Evolutionary conservation across 2,888 invertebrate genomes (phyloP).

Genomic region (Agonopterix alstromeriana): DNA sequence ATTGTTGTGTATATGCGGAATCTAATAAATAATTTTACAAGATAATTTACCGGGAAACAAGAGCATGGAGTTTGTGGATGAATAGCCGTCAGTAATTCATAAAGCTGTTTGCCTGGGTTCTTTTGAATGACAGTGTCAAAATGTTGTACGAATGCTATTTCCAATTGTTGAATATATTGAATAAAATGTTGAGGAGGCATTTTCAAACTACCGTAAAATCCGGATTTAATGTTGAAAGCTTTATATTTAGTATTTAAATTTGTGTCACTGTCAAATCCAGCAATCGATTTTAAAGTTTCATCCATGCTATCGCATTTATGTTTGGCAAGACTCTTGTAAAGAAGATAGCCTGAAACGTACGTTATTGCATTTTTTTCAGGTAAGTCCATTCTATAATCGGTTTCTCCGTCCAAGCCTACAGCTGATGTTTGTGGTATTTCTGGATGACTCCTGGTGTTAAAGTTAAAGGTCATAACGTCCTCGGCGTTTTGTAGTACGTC

Average conservation of each 20-base stretch:
- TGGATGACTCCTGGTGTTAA: no score
- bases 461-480: no score
- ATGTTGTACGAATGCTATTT: slow-evolving; percentile 5
- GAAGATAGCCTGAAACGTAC: slow-evolving; percentile 9
- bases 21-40: slow-evolving; percentile 8
- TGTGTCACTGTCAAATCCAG: no score
- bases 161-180: background rate
- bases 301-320: slow-evolving; percentile 5
- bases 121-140: slow-evolving; percentile 1
- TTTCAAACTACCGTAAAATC: no score
- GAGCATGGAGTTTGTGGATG: slow-evolving; percentile 5
- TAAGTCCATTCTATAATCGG: slow-evolving; percentile 9
- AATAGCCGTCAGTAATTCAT: background rate
- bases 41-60: slow-evolving; percentile 9
- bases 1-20: slow-evolving; percentile 5
- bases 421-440: no score
- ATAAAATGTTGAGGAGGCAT: no score
- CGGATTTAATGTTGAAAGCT: no score
- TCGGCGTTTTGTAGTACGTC: no score
- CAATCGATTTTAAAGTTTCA: no score
- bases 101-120: slow-evolving; percentile 1
- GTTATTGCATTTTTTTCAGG: slow-evolving; percentile 10
- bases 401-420: slow-evolving; percentile 5
- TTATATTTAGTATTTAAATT: no score
- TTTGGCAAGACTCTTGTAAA: slow-evolving; percentile 10